Conservation (phyloP, 2,888 invertebrate species). For the Epinotia ramella region DNA sequence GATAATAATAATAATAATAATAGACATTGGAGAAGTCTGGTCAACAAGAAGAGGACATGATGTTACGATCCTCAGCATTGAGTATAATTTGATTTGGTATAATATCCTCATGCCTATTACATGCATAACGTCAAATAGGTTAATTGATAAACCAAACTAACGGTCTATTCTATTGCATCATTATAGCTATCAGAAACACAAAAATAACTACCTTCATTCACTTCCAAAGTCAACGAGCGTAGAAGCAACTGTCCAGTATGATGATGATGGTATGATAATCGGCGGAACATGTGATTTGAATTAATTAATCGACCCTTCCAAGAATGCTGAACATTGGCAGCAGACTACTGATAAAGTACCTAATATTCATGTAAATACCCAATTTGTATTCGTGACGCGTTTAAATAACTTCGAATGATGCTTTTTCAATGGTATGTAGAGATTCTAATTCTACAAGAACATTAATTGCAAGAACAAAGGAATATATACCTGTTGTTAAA, state of each 20-base stretch:
- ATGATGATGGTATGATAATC: slow-evolving; percentile 62
- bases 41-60: too few species aligned
- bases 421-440: background rate
- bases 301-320: slow-evolving; percentile 50
- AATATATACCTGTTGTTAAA: too few species aligned
- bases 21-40: too few species aligned
- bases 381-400: slow-evolving; percentile 28
- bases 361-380: slow-evolving; percentile 20
- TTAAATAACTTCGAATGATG: background rate
- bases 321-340: slow-evolving; percentile 28
- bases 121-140: background rate
- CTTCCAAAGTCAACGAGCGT: slow-evolving; percentile 32
- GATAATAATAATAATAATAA: too few species aligned
- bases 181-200: slow-evolving; percentile 5
- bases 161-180: background rate
- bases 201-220: background rate
- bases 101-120: too few species aligned
- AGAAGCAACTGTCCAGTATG: slow-evolving; percentile 33
- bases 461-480: too few species aligned
- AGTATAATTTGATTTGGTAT: too few species aligned
- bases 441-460: too few species aligned
- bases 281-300: slow-evolving; percentile 64
- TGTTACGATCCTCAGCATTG: too few species aligned
- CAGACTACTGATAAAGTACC: slow-evolving; percentile 23
- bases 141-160: background rate